These are phyloP conservation scores for Polydrusus tereticollis DNA, from an alignment of 2,888 invertebrate genomes.

Conservation along the genomic window DNA sequence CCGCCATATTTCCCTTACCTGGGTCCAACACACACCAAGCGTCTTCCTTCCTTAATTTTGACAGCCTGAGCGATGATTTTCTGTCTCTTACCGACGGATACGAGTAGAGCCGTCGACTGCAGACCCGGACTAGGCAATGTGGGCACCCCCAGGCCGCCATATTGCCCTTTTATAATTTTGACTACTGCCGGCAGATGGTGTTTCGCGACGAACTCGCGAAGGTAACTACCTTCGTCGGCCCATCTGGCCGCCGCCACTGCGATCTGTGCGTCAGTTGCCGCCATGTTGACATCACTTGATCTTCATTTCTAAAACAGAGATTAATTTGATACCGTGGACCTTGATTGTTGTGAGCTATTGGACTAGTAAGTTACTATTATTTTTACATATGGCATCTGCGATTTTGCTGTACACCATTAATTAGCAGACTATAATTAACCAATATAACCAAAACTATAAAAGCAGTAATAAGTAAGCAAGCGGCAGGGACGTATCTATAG, in stretches of 20 bases:
- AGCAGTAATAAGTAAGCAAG: too few species aligned
- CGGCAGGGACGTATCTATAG: too few species aligned
- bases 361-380: too few species aligned
- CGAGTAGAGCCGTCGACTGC: conserved; percentile 87
- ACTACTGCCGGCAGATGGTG: conserved; percentile 86
- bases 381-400: too few species aligned
- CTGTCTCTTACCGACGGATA: conserved; percentile 87
- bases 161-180: conserved; percentile 94
- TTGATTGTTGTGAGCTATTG: too few species aligned
- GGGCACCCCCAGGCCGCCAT: conserved; percentile 91
- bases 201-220: conserved; percentile 79
- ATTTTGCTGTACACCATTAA: too few species aligned
- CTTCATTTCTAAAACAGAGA: conserved; percentile 45
- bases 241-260: conserved; percentile 86
- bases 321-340: too few species aligned
- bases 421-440: too few species aligned
- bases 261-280: conserved; percentile 92
- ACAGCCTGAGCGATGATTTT: conserved; percentile 91
- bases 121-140: conserved; percentile 88
- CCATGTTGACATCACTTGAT: conserved; percentile 70
- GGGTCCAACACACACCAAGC: conserved; percentile 49
- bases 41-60: conserved; percentile 88
- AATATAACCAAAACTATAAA: too few species aligned
- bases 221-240: conserved; percentile 81
- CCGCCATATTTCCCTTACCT: conserved; percentile 40